Evolutionary conservation across 2,797 vertebrate genomes (phyloP).

Genomic region (Poecile montanus): DNA sequence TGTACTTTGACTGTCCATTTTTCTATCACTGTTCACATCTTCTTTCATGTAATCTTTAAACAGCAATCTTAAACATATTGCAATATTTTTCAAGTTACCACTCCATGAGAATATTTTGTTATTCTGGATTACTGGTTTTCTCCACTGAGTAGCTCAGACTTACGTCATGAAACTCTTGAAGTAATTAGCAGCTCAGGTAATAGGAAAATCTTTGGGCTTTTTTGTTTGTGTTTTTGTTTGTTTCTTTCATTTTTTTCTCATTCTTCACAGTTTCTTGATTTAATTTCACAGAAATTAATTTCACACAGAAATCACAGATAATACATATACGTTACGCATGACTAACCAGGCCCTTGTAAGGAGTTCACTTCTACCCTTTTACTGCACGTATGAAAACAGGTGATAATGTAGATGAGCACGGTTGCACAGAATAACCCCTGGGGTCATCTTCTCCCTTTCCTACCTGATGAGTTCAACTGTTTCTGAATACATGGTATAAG

Average conservation of each 20-base stretch:
- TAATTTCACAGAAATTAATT: neutral
- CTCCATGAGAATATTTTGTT: neutral
- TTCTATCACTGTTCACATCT: neutral
- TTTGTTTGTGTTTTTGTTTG: neutral
- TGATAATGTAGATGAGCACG: neutral
- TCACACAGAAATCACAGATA: neutral
- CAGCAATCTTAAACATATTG: neutral
- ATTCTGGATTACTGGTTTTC: neutral
- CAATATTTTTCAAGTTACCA: neutral
- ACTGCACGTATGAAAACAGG: neutral
- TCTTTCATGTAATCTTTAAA: neutral
- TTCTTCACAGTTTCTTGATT: neutral
- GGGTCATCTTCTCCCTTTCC: neutral
- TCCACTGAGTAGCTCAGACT: neutral
- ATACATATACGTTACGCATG: neutral
- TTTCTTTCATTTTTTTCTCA: neutral
- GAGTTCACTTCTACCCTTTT: neutral
- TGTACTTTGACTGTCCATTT: neutral
- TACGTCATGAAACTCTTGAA: neutral
- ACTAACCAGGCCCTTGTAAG: neutral
- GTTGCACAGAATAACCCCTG: neutral
- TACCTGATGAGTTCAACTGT: slow-evolving; percentile 98
- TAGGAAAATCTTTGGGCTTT: neutral
- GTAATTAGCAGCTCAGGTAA: neutral
- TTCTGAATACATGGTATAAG: slow-evolving; percentile 97